Percentiles rank a stretch among this genome's conserved stretches.
Evolutionary conservation across 2,797 vertebrate genomes (phyloP).

Genomic region (Rhodeus uyekii): DNA sequence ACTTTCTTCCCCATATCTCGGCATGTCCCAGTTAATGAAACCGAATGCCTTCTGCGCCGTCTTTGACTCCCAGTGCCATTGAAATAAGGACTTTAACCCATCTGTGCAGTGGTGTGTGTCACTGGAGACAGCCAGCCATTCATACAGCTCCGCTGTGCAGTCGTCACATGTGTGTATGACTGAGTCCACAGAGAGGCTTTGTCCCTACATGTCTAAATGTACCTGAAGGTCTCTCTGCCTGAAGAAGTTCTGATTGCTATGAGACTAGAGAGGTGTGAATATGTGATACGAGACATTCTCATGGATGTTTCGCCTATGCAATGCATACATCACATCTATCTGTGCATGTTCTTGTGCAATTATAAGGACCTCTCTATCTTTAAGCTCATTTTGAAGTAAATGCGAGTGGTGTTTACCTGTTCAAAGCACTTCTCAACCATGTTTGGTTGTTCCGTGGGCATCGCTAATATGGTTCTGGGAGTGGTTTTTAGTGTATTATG

Average conservation of each 20-base stretch:
- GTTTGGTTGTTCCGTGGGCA: not conserved
- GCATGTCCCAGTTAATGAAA: not conserved
- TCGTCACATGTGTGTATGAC: not conserved
- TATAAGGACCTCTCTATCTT: not conserved
- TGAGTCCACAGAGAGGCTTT: not conserved
- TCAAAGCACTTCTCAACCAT: rapidly evolving
- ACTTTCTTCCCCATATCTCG: not conserved
- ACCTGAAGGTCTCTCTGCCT: not conserved
- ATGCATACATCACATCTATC: not conserved
- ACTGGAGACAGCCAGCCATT: slow-evolving; percentile 1
- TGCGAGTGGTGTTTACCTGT: not conserved
- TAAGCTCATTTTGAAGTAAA: not conserved
- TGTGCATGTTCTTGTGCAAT: not conserved
- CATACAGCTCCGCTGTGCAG: not conserved
- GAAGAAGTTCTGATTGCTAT: not conserved
- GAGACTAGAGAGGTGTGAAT: not conserved
- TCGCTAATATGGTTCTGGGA: not conserved
- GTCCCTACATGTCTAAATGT: slow-evolving; percentile 29
- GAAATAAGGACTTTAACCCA: not conserved
- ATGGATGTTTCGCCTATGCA: not conserved
- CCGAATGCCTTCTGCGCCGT: not conserved
- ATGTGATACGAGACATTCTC: not conserved
- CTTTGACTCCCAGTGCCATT: not conserved
- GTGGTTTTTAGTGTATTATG: not conserved
- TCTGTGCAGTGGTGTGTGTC: slow-evolving; percentile 11